Conservation (phyloP, 2,113 vertebrate species). For the Oreochromis aureus region DNA sequence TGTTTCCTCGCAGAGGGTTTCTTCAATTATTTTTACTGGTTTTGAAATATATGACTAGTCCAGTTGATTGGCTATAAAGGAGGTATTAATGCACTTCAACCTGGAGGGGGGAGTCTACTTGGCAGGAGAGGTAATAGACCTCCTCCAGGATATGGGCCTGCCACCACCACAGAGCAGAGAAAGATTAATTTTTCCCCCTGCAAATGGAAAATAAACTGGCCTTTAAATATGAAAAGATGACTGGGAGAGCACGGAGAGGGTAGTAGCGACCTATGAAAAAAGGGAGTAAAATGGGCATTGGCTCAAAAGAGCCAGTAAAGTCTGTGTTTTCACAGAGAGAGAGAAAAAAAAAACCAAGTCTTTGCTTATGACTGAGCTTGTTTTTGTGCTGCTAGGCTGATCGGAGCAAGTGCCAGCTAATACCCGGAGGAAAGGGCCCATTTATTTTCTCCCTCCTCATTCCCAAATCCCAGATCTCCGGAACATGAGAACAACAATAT, state of each 20-base stretch:
- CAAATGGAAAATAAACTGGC: constrained; percentile 68
- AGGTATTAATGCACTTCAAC: constrained; percentile 62
- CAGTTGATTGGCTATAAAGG: constrained; percentile 64
- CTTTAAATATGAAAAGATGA: constrained; percentile 64
- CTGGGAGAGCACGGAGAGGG: constrained; percentile 9
- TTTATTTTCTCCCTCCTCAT: constrained; percentile 69
- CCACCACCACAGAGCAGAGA: constrained; percentile 35
- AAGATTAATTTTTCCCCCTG: constrained; percentile 56
- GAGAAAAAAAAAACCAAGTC: constrained; percentile 41
- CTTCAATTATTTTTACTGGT: constrained; percentile 54
- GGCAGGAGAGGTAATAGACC: constrained; percentile 65
- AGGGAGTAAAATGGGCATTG: constrained; percentile 18
- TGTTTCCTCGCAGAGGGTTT: constrained; percentile 41
- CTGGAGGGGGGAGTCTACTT: constrained; percentile 60
- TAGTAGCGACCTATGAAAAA: constrained; percentile 6
- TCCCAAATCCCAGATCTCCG: not conserved
- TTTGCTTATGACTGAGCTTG: constrained; percentile 62
- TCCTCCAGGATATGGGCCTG: constrained; percentile 50
- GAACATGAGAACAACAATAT: constrained; percentile 4
- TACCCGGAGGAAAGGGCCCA: constrained; percentile 68
- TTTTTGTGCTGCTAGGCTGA: constrained; percentile 55
- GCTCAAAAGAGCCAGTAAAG: constrained; percentile 62
- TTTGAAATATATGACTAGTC: constrained; percentile 52
- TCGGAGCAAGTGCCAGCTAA: constrained; percentile 58
- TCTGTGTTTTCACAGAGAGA: constrained; percentile 32